Evolutionary conservation across 2,797 vertebrate species (phyloP).

Genomic region (Micropoecilia bifurca): DNA sequence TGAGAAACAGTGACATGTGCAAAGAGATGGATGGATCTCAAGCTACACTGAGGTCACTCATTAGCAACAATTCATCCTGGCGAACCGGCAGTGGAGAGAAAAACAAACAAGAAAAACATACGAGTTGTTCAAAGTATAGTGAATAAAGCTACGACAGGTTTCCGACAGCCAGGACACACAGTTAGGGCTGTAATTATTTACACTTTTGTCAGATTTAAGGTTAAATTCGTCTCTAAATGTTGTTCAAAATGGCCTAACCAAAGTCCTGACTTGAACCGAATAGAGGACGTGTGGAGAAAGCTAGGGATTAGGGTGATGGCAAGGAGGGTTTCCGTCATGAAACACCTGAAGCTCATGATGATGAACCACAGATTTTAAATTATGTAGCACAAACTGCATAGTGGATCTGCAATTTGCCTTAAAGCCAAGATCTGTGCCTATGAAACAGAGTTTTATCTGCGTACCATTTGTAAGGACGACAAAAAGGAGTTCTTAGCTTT

Average conservation of each 20-base stretch:
- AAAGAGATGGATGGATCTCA: background rate
- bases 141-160: background rate
- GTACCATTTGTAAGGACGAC: background rate
- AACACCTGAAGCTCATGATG: background rate
- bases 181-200: background rate
- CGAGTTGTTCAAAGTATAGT: background rate
- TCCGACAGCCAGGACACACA: background rate
- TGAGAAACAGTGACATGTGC: background rate
- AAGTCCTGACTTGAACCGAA: background rate
- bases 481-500: background rate
- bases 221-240: background rate
- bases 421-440: background rate
- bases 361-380: background rate
- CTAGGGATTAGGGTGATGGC: background rate
- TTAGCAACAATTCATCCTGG: background rate
- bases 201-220: background rate
- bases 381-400: background rate
- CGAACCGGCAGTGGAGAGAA: background rate
- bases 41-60: background rate
- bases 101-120: background rate
- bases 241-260: background rate
- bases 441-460: background rate
- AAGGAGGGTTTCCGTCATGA: background rate
- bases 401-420: background rate
- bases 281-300: background rate